These are phyloP conservation scores for Catostomus latipinnis DNA, from an alignment of 2,797 vertebrate genomes.

Conservation along the genomic window DNA sequence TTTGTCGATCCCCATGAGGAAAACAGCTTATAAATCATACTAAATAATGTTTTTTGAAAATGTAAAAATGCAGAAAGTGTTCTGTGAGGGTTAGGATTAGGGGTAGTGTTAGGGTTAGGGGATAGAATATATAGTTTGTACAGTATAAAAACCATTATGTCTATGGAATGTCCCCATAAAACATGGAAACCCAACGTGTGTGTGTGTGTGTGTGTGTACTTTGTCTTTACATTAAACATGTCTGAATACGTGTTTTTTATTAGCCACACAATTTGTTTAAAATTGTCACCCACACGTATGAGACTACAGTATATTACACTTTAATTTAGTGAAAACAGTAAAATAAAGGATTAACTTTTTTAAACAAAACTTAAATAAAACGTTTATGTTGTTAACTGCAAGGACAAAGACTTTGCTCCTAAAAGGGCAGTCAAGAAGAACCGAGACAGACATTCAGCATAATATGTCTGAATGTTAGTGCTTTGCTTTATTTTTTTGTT, in stretches of 20 bases:
- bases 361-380: not conserved
- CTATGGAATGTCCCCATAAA: no score
- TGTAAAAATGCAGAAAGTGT: no score
- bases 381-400: not conserved
- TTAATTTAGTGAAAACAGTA: not conserved
- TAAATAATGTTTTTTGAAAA: no score
- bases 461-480: slow-evolving; percentile 25
- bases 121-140: no score
- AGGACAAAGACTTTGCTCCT: slow-evolving; percentile 26
- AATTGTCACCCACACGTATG: not conserved
- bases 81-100: no score
- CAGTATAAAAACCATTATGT: no score
- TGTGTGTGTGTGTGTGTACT: no score
- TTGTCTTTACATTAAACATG: not conserved
- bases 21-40: no score
- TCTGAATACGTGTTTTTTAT: not conserved
- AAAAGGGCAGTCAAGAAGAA: slow-evolving; percentile 19
- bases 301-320: not conserved
- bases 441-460: slow-evolving; percentile 16
- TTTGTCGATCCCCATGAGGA: no score
- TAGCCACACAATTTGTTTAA: not conserved
- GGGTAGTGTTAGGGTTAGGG: no score
- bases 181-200: not conserved
- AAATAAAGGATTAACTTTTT: not conserved
- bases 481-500: slow-evolving; percentile 15